Conservation (phyloP, 2,113 vertebrate species). For the Bothrops jararaca region DNA sequence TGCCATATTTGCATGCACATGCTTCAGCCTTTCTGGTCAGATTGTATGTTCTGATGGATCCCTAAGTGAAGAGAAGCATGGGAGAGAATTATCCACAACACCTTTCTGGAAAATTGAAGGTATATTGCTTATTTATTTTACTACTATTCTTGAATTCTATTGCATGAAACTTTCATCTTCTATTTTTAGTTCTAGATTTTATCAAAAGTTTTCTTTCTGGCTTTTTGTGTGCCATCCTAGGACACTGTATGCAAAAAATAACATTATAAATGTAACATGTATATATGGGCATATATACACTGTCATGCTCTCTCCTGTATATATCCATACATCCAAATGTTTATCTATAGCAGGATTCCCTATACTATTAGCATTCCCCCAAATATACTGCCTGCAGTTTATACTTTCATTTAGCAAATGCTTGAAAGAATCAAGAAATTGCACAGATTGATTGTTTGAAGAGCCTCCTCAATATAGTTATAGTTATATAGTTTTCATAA, state of each 20-base stretch:
- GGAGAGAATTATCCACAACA: not conserved
- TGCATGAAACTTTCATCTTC: not conserved
- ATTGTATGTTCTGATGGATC: not conserved
- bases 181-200: not conserved
- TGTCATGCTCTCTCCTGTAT: not conserved
- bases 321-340: not conserved
- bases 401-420: not conserved
- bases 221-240: not conserved
- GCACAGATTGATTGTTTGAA: not conserved
- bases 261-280: not conserved
- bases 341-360: not conserved
- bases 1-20: not conserved
- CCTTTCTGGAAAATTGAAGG: not conserved
- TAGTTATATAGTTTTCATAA: not conserved
- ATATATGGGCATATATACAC: not conserved
- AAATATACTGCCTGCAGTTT: not conserved
- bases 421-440: not conserved
- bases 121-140: not conserved
- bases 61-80: not conserved
- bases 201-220: not conserved
- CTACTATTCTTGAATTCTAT: not conserved
- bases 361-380: not conserved
- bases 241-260: not conserved
- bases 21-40: not conserved
- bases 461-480: not conserved